Percentiles rank a stretch among this genome's conserved stretches.
Evolutionary conservation across 2,797 vertebrate species (phyloP).

Genomic region (Gobionotothen gibberifrons): DNA sequence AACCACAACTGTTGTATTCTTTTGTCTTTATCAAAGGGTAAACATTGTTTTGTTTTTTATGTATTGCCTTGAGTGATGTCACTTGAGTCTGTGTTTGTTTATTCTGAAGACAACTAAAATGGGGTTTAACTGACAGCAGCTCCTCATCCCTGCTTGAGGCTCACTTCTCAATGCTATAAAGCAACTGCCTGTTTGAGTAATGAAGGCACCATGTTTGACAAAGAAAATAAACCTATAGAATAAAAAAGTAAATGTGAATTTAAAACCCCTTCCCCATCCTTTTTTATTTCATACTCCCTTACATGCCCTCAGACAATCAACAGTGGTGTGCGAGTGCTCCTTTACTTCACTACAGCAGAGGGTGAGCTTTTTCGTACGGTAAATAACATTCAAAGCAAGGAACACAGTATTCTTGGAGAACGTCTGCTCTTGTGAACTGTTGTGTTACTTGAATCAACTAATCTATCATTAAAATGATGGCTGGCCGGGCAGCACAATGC

Average conservation of each 20-base stretch:
- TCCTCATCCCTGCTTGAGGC: too few species aligned
- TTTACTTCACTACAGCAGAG: background rate
- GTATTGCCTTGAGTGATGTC: background rate
- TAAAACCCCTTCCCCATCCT: background rate
- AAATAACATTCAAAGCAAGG: slow-evolving; percentile 7
- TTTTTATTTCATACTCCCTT: background rate
- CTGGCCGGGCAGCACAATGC: slow-evolving; percentile 35
- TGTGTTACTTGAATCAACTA: slow-evolving; percentile 27
- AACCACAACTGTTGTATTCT: background rate
- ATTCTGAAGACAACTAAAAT: too few species aligned
- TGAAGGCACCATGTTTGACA: background rate
- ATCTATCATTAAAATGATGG: slow-evolving; percentile 43
- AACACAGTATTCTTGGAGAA: background rate
- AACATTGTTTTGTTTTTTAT: too few species aligned
- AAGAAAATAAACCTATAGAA: background rate
- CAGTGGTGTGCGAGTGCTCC: background rate
- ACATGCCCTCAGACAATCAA: background rate
- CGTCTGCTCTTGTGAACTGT: slow-evolving; percentile 12
- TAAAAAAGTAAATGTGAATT: background rate
- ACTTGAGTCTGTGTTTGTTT: too few species aligned
- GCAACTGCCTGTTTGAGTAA: too few species aligned
- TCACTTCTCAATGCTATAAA: too few species aligned
- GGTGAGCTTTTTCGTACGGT: background rate
- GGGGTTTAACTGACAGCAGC: too few species aligned
- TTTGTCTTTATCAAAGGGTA: slow-evolving; percentile 14